A percentile compares a stretch with the other conserved stretches of the same genome.
These are phyloP conservation scores for Mustelus asterias DNA, from an alignment of 2,113 vertebrate species.

Conservation along the genomic window DNA sequence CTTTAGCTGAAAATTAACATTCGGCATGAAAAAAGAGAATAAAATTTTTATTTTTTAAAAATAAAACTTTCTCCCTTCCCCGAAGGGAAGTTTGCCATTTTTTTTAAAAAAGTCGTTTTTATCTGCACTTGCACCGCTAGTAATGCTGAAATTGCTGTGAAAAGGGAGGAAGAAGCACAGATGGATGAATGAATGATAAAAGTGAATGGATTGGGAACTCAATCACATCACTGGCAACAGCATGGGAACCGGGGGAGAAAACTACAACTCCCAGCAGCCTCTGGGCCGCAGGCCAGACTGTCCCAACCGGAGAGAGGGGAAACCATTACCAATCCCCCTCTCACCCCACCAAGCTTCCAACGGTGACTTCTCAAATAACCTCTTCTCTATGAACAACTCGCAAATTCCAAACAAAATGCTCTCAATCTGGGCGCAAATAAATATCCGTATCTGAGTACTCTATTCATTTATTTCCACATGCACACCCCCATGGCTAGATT, in stretches of 20 bases:
- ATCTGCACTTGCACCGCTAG: too few relatives aligned
- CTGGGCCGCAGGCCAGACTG: too few relatives aligned
- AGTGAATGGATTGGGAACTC: neutral
- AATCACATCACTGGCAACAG: neutral
- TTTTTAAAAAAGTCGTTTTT: neutral
- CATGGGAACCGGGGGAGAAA: neutral
- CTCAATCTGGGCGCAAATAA: too few relatives aligned
- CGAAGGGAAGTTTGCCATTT: neutral
- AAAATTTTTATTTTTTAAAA: too few relatives aligned
- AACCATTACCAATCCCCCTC: neutral
- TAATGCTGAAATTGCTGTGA: neutral
- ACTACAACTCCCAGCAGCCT: neutral
- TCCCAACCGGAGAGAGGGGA: neutral
- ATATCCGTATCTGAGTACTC: too few relatives aligned
- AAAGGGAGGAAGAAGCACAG: too few relatives aligned
- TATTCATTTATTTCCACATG: neutral
- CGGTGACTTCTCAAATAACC: neutral
- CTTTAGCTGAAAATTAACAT: neutral
- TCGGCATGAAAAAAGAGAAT: neutral
- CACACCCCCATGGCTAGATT: neutral
- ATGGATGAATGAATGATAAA: neutral
- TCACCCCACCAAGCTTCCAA: neutral
- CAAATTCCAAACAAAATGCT: fast-evolving
- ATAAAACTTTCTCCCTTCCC: neutral
- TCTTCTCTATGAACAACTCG: too few relatives aligned